Percentiles rank a stretch among this genome's conserved stretches.
These are phyloP conservation scores for Chloroceryle aenea DNA, from an alignment of 2,113 vertebrate genomes.

Conservation along the genomic window DNA sequence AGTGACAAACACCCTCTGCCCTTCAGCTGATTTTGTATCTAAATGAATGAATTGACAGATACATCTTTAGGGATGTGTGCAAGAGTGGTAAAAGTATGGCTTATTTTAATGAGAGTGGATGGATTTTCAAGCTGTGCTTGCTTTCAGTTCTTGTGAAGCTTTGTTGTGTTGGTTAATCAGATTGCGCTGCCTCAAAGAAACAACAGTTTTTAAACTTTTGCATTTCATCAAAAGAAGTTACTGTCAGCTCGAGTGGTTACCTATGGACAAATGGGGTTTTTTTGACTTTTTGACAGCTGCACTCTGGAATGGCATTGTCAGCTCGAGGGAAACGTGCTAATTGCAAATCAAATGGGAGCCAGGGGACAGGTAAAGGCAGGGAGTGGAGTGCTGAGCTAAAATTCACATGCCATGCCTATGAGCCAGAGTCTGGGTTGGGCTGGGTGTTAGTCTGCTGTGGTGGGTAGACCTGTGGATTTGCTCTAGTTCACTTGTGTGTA, in stretches of 20 bases:
- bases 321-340: not conserved
- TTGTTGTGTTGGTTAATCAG: not conserved
- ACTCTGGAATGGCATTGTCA: not conserved
- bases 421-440: not conserved
- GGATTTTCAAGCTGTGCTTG: not conserved
- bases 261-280: not conserved
- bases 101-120: not conserved
- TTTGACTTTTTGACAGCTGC: not conserved
- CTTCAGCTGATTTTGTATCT: not conserved
- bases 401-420: not conserved
- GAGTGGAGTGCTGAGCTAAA: not conserved
- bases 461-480: not conserved
- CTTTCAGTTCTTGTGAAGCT: not conserved
- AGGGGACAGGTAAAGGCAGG: not conserved
- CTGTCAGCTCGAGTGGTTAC: not conserved
- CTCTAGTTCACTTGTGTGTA: not conserved
- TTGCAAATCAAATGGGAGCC: not conserved
- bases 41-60: not conserved
- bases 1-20: not conserved
- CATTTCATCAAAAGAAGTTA: not conserved
- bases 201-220: not conserved
- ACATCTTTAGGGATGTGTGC: not conserved
- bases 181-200: not conserved
- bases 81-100: not conserved
- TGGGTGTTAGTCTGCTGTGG: accelerated